Conservation (phyloP, 2,113 vertebrate genomes). For the Muntiacus muntjak region DNA sequence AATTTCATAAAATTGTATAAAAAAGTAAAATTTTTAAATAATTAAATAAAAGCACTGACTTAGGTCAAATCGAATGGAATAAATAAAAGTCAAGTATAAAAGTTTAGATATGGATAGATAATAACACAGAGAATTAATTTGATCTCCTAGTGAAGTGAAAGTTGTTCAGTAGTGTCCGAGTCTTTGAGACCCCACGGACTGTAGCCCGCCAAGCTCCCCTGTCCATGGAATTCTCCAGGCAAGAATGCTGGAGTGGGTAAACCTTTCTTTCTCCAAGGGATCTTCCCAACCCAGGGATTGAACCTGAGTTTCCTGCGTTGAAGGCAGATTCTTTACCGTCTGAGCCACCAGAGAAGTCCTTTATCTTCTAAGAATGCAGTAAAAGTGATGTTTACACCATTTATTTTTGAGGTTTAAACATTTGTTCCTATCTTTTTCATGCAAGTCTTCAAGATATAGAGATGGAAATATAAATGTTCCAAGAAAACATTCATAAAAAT, state of each 20-base stretch:
- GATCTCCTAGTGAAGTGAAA: neutral
- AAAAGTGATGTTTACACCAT: neutral
- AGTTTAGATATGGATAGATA: neutral
- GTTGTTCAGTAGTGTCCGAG: neutral
- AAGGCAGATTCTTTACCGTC: neutral
- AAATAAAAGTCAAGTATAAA: neutral
- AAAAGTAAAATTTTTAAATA: neutral
- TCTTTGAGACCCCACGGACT: neutral
- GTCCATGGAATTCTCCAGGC: neutral
- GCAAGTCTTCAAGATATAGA: neutral
- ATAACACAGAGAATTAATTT: neutral
- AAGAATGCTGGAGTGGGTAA: neutral
- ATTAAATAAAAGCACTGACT: neutral
- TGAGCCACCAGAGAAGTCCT: neutral
- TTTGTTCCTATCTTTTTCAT: neutral
- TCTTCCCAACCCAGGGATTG: neutral
- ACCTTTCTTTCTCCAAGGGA: neutral
- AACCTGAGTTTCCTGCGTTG: neutral
- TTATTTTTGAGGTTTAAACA: neutral
- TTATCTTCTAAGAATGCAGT: neutral
- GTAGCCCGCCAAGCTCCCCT: neutral
- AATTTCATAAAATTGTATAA: neutral
- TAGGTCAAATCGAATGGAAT: neutral
- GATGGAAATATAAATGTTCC: neutral
- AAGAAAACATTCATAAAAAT: constrained; percentile 9